Evolutionary conservation across 2,797 vertebrate genomes (phyloP), one percentile per base, ranked within the genome.

Genomic region (Salmo trutta): DNA sequence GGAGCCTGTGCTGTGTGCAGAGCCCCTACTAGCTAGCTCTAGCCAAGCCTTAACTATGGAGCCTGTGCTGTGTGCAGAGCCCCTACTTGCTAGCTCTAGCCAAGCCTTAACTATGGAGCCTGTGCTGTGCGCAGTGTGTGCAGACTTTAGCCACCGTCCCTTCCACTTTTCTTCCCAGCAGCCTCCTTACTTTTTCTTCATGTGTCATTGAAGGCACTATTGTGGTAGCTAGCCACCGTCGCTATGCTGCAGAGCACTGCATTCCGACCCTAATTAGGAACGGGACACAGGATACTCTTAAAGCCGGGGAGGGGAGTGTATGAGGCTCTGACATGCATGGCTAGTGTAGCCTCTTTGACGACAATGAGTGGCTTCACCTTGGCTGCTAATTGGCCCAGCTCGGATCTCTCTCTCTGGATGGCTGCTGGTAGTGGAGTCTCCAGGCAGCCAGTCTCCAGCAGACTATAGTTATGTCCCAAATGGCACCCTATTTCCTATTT

Each of bases 301-400:
- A 85, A 87, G 81, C 89, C 82, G 75, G 65, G 24, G 82, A 81
- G 84, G 87, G 68, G 7, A 53, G 72, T 87, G 83, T 87, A 47
- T 27, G 72, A 88, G 84, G 86, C 88, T 65, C 71, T 90, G 91
- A 88, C 90, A 91, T 88, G 88, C 90, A 88, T 89, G 90, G 87
- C 82, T 88, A 87, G 86, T 82, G 76, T 84, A 87, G 88, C 80
- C 82, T 88, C 81, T 90, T 86, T 90, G 87, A 90, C 85, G 85
- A 86, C 91, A 89, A 85, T 84, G 84, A 91, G 82, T 82, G 91
- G 89, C 88, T 92, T 92, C 89, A 92, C 91, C 90, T 90, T 87
- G 82, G 88, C 87, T 92, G 81, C 90, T 93, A 93, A 94, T 92
- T 94, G 93, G 88, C 88, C 90, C 86, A 64, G 65, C 88, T 89